These are phyloP conservation scores for Psittacara wagleri DNA, from an alignment of 2,113 vertebrate species.

Conservation along the genomic window DNA sequence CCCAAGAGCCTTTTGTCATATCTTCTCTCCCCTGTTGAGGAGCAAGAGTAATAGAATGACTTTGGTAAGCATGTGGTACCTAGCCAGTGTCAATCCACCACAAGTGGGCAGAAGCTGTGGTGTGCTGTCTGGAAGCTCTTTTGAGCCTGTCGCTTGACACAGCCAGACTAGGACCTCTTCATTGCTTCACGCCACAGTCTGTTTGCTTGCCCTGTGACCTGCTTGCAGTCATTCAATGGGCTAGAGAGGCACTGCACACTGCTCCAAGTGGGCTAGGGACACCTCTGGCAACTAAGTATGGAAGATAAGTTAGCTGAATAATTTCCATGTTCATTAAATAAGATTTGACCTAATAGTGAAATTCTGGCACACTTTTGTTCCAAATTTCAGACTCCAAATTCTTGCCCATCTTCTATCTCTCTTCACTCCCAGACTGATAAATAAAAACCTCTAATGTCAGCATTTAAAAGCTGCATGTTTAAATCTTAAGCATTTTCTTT, in stretches of 20 bases:
- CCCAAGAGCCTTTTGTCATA: background rate
- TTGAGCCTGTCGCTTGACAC: background rate
- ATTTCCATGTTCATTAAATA: background rate
- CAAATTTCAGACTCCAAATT: background rate
- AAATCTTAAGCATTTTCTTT: background rate
- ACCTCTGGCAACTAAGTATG: background rate
- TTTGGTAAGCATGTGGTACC: background rate
- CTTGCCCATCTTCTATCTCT: background rate
- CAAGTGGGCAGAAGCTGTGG: background rate
- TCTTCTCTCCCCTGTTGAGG: background rate
- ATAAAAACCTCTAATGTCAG: background rate
- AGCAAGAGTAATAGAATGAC: background rate
- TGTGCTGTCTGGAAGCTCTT: background rate
- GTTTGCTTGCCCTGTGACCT: background rate
- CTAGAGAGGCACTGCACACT: background rate
- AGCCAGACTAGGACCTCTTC: background rate
- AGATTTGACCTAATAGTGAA: background rate
- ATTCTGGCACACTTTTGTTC: background rate
- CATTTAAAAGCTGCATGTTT: background rate
- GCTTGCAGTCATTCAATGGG: background rate
- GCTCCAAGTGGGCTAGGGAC: background rate
- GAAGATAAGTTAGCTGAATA: background rate
- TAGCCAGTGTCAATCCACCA: background rate
- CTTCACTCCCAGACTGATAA: background rate
- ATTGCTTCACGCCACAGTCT: accelerated